A percentile compares a stretch with the other conserved stretches of the same genome.
phyloP scores from a whole-genome alignment of 2,113 vertebrate species.

The Zosterops hypoxanthus region DNA sequence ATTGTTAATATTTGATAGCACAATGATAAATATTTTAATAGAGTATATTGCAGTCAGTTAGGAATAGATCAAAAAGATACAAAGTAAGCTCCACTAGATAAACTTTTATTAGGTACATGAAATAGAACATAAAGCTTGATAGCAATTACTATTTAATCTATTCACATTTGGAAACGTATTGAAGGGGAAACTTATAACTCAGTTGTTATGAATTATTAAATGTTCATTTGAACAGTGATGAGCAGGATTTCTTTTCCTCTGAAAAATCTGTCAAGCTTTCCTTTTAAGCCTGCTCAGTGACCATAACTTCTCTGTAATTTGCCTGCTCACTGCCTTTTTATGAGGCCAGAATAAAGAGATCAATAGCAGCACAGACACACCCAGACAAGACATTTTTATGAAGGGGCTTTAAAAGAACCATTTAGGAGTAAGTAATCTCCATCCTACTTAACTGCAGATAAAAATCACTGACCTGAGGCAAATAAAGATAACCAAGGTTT shows the following conservation, averaged over 20 bases:
- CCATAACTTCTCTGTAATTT: constrained; percentile 52
- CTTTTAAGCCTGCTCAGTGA: constrained; percentile 6
- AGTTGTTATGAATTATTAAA: constrained; percentile 79
- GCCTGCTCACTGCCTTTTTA: constrained; percentile 13
- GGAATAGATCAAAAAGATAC: constrained; percentile 73
- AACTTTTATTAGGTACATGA: constrained; percentile 76
- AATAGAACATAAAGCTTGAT: constrained; percentile 78
- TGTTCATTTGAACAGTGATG: constrained; percentile 62
- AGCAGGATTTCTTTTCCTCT: constrained; percentile 23
- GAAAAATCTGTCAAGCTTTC: not conserved
- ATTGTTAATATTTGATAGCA: constrained; percentile 77
- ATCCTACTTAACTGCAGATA: not conserved
- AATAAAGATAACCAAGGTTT: not conserved
- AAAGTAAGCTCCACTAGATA: constrained; percentile 72
- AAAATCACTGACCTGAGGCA: constrained; percentile 8
- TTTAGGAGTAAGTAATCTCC: constrained; percentile 11
- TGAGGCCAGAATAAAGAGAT: constrained; percentile 35
- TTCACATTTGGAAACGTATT: constrained; percentile 71
- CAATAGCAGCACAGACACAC: not conserved
- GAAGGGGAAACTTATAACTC: constrained; percentile 72
- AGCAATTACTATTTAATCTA: constrained; percentile 77
- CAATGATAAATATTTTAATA: constrained; percentile 82
- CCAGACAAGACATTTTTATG: not conserved
- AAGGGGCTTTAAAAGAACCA: constrained; percentile 12
- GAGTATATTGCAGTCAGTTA: constrained; percentile 67